Percentiles rank a stretch among this genome's conserved stretches.
Evolutionary conservation across 2,797 vertebrate genomes (phyloP).

Genomic region (Tokudaia tokunoshimensis): DNA sequence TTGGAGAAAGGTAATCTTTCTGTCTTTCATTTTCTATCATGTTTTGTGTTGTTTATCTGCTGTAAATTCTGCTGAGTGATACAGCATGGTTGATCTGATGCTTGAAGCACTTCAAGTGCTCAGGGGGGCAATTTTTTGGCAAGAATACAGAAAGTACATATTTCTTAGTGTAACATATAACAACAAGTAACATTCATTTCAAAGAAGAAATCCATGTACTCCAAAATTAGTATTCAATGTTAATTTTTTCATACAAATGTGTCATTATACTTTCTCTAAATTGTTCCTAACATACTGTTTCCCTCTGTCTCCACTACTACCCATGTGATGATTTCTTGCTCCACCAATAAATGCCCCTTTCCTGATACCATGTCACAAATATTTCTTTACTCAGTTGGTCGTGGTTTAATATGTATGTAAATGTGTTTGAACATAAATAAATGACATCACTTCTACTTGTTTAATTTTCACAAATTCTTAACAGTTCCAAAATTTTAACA

Average conservation of each 20-base stretch:
- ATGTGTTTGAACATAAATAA: neutral
- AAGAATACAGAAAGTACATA: neutral
- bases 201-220: neutral
- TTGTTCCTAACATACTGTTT: neutral
- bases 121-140: neutral
- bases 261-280: neutral
- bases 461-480: neutral
- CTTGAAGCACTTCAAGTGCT: conserved; percentile 2
- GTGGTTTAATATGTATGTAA: neutral
- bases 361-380: neutral
- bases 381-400: neutral
- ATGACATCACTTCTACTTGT: neutral
- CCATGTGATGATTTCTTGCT: neutral
- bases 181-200: neutral
- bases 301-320: fast-evolving
- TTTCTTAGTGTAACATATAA: neutral
- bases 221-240: neutral
- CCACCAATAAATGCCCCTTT: neutral
- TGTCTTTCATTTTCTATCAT: conserved; percentile 79
- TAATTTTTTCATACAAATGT: neutral
- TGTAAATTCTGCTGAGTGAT: conserved; percentile 68
- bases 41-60: conserved; percentile 66
- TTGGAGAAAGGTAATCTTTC: conserved; percentile 61
- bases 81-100: neutral
- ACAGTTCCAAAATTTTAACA: neutral